Evolutionary conservation across 1,140 invertebrate species (phyloP), one percentile per base, ranked within the genome.

Genomic region (Megalopta genalis): DNA sequence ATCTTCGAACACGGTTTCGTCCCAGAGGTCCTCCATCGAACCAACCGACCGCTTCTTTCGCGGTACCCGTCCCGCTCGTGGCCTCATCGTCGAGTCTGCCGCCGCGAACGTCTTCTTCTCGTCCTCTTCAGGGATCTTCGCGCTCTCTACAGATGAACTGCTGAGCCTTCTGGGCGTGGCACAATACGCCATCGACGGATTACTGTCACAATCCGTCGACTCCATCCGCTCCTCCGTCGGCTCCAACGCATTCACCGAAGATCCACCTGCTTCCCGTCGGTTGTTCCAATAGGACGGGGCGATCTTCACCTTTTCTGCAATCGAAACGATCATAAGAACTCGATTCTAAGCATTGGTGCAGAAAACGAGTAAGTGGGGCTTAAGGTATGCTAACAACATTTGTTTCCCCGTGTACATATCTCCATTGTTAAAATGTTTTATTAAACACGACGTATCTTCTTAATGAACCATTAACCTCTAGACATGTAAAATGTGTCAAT

Each of bases 1-100:
- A 84, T 95, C 95, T 82, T 95, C 94, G 86, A 95, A 94, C 25
- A 94, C 93, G 52, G 92, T 94, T 87, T 95, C 94, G 86, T 95
- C 94, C 94, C 94, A 95, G 2, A 95, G 87, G 84, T 95, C 94
- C 84, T 95, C 95, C 94, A 94, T 94, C 5, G 94, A 94, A 10
- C 94, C 94, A 0, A 94, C 92, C 52, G 93, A 94, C 27, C 94
- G 89, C 78, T 95, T 95, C 86, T 95, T 95, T 14, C 94, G 90
- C 16, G 94, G 88, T 10, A 93, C 90, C 81, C 91, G 85, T 0
- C 80, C 82, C 3, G 87, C 78, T 65, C 87, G 84, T 16, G 86
- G 67, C 71, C 88, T 91, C 80, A 90, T 90, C 14, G 89, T 93
- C 46, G 90, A 92, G 46, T 93, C 92, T 1, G 90, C 91, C 7